Evolutionary conservation across 2,888 invertebrate species (phyloP).

Genomic region (Trisateles emortualis): DNA sequence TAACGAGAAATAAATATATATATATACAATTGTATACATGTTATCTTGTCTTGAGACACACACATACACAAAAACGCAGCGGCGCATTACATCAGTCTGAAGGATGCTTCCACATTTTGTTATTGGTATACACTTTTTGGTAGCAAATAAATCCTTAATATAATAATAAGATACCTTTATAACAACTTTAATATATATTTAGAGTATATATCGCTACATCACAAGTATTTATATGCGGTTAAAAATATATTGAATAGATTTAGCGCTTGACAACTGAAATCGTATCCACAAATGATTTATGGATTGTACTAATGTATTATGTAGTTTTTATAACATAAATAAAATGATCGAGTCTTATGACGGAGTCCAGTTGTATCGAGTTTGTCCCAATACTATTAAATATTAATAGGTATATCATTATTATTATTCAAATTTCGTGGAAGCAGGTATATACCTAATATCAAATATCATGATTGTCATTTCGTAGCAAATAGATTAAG

Average conservation of each 20-base stretch:
- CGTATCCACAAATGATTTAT: slow-evolving; percentile 16
- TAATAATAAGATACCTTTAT: slow-evolving; percentile 28
- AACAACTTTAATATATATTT: slow-evolving; percentile 19
- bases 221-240: slow-evolving; percentile 27
- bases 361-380: slow-evolving; percentile 7
- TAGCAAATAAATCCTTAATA: slow-evolving; percentile 28
- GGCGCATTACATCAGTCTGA: slow-evolving; percentile 21
- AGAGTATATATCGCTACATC: slow-evolving; percentile 22
- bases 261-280: slow-evolving; percentile 26
- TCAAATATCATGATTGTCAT: slow-evolving; percentile 6
- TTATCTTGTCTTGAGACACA: no score
- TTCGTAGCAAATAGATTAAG: slow-evolving; percentile 2
- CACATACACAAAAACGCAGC: slow-evolving; percentile 23
- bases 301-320: slow-evolving; percentile 17
- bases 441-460: background rate
- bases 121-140: slow-evolving; percentile 21
- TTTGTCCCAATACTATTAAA: slow-evolving; percentile 15
- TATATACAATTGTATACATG: no score
- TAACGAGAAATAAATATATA: no score
- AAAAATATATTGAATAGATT: slow-evolving; percentile 30
- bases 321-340: slow-evolving; percentile 31
- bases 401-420: slow-evolving; percentile 7
- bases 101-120: slow-evolving; percentile 14
- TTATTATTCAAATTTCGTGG: slow-evolving; percentile 7
- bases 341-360: slow-evolving; percentile 4